Evolutionary conservation across 2,113 vertebrate species (phyloP), one percentile per base, ranked within the genome.

Genomic region (Phoxinus phoxinus): DNA sequence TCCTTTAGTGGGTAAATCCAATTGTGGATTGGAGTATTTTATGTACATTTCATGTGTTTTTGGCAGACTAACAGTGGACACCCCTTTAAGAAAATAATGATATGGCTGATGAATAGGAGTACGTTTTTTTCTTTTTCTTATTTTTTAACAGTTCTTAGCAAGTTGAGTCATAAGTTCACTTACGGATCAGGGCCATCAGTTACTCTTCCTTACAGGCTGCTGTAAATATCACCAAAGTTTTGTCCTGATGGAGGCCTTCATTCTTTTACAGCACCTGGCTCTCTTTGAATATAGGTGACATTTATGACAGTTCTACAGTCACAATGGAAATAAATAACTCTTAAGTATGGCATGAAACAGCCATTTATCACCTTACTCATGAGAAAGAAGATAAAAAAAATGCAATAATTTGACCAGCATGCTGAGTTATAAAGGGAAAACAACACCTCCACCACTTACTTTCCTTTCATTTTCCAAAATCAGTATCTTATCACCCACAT

Each of bases 401-500:
- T 35, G 77, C 61, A 86, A 86, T 84, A 1, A 75, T 87, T 88
- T 86, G 11, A 61, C 63, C 3, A 25, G 44, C 65, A 61, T 87
- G 53, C 78, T 85, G 83, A 78, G 78, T 87, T 88, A 87, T 37
- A 9, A 30, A 84, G 75, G 61, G 35, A 32, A 69, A 79, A 72
- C 71, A 85, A 25, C 84, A 65, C 73, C 76, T 88, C 81, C 48
- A 81, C 15, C 23, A 67, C 19, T 46, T 80, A 37, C 77, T 85
- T 67, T 56, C n/a, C 61, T 69, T 58, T 90, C 86, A 89, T 83
- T 89, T 86, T 65, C 71, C 2, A 56, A 65, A 76, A 91, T 91
- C 90, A 90, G 88, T 90, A 87, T 89, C 91, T 88, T 89, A 92
- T 91, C 87, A 91, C 76, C 53, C 59, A 59, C 84, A 73, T 21